Evolutionary conservation across 2,888 invertebrate genomes (phyloP).

Genomic region (Pantelozetes paolii): DNA sequence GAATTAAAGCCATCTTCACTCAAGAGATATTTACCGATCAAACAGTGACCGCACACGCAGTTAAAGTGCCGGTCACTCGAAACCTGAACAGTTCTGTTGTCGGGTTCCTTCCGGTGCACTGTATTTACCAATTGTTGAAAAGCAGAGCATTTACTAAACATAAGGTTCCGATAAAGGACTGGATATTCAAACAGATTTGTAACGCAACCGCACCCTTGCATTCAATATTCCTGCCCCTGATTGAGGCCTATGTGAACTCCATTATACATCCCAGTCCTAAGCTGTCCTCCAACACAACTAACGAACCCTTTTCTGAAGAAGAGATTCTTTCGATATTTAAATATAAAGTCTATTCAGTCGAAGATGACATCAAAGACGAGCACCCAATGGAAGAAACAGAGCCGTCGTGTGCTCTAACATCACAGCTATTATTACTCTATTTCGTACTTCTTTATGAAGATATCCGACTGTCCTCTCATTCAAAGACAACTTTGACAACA

Average conservation of each 20-base stretch:
- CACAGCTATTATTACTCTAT: slow-evolving; percentile 82
- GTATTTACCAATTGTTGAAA: slow-evolving; percentile 89
- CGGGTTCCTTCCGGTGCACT: slow-evolving; percentile 90
- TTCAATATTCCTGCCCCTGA: slow-evolving; percentile 82
- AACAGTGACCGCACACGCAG: slow-evolving; percentile 90
- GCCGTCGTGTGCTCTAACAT: slow-evolving; percentile 61
- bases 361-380: slow-evolving; percentile 36
- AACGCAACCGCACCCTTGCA: slow-evolving; percentile 83
- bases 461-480: slow-evolving; percentile 61
- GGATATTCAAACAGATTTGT: slow-evolving; percentile 92
- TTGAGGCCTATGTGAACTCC: slow-evolving; percentile 91
- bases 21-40: slow-evolving; percentile 96
- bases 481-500: slow-evolving; percentile 51
- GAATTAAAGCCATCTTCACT: slow-evolving; percentile 88
- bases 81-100: slow-evolving; percentile 80
- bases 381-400: slow-evolving; percentile 42
- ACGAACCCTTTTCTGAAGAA: slow-evolving; percentile 83
- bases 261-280: slow-evolving; percentile 63
- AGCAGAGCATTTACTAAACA: slow-evolving; percentile 92
- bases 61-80: slow-evolving; percentile 88
- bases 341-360: slow-evolving; percentile 49
- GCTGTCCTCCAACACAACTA: slow-evolving; percentile 67
- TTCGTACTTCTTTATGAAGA: slow-evolving; percentile 90
- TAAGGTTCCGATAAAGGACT: slow-evolving; percentile 62
- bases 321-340: slow-evolving; percentile 64